A percentile compares a stretch with the other conserved stretches of the same genome.
These are phyloP conservation scores for Proterorhinus semilunaris DNA, from an alignment of 2,113 vertebrate species.

Conservation along the genomic window DNA sequence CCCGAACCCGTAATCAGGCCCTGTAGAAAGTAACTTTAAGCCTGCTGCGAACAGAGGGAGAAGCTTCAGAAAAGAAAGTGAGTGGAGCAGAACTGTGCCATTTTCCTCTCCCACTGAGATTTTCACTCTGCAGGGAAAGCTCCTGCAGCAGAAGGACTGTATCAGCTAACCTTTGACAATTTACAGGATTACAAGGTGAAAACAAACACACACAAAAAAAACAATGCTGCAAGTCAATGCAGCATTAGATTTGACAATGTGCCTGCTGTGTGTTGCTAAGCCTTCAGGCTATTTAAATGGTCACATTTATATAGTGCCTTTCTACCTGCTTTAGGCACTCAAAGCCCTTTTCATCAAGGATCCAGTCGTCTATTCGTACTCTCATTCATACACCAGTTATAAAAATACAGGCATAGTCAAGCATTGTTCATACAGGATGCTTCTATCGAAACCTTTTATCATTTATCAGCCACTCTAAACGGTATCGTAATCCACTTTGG, in stretches of 20 bases:
- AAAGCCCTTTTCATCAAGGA: too few species aligned
- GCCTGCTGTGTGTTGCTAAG: not conserved
- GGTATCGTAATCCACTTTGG: too few species aligned
- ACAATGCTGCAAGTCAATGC: constrained; percentile 1
- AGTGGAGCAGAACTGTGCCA: constrained; percentile 49
- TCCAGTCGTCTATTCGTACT: too few species aligned
- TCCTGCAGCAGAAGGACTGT: constrained; percentile 9
- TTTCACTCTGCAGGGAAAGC: constrained; percentile 51
- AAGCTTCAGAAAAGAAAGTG: constrained; percentile 37
- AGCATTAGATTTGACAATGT: not conserved
- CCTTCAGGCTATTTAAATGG: not conserved
- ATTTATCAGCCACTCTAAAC: too few species aligned
- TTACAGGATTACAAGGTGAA: constrained; percentile 9
- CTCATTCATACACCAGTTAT: too few species aligned
- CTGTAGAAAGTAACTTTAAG: constrained; percentile 27
- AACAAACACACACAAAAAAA: not conserved
- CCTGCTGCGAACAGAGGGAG: constrained; percentile 21
- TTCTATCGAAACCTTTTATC: too few species aligned
- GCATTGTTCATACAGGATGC: too few species aligned
- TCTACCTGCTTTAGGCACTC: too few species aligned
- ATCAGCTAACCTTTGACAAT: constrained; percentile 35
- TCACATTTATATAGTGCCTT: too few species aligned
- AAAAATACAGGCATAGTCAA: too few species aligned
- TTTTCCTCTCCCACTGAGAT: constrained; percentile 48
- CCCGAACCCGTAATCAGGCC: constrained; percentile 45